phyloP scores from a whole-genome alignment of 1,140 invertebrate species.

The Orchestia grillus region DNA sequence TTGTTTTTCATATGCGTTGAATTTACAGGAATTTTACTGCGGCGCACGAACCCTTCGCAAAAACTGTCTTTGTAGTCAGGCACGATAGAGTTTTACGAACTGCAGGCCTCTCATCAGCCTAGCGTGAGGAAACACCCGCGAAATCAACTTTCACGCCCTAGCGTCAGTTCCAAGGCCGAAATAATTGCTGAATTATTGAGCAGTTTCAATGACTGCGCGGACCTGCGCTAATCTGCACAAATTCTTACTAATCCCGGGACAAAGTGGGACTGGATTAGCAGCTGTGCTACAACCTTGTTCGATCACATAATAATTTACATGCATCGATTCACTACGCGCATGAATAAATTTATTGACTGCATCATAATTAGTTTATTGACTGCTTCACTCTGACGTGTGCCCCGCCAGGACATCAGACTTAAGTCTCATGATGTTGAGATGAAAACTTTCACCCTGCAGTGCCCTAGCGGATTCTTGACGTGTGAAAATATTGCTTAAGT shows the following conservation, averaged over 20 bases:
- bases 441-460: too few relatives aligned
- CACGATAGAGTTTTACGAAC: too few relatives aligned
- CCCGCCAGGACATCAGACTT: background rate
- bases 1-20: too few relatives aligned
- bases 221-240: background rate
- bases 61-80: too few relatives aligned
- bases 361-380: background rate
- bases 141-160: background rate
- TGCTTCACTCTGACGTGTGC: background rate
- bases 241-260: background rate
- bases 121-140: background rate
- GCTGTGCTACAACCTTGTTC: too few relatives aligned
- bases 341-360: background rate
- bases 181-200: background rate
- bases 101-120: background rate
- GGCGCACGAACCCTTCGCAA: too few relatives aligned
- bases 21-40: too few relatives aligned
- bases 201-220: background rate
- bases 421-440: background rate
- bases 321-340: background rate
- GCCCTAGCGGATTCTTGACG: too few relatives aligned
- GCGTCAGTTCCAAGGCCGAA: background rate
- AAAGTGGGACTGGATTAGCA: background rate
- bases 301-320: background rate
- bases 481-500: too few relatives aligned